Evolutionary conservation across 2,113 vertebrate species (phyloP).

Genomic region (Ivindomyrus marchei): DNA sequence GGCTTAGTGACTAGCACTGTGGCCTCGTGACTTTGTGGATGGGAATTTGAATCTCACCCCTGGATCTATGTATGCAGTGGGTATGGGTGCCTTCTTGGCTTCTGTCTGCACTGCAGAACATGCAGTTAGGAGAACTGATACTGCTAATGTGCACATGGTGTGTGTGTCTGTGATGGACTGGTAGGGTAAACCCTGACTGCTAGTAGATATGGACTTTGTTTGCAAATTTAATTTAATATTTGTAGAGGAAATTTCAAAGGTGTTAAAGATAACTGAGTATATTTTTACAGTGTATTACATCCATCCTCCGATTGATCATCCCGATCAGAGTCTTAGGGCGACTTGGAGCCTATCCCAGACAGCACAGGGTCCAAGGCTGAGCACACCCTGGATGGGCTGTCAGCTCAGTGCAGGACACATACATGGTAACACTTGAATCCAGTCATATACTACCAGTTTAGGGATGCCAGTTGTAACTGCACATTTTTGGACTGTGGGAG

Average conservation of each 20-base stretch:
- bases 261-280: neutral
- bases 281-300: neutral
- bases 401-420: neutral
- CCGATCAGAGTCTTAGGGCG: neutral
- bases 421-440: neutral
- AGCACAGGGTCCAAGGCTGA: neutral
- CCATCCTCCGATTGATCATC: neutral
- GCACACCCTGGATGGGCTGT: neutral
- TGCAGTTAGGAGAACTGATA: neutral
- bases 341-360: neutral
- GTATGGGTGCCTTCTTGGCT: neutral
- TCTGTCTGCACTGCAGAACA: neutral
- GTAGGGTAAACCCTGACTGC: neutral
- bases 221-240: neutral
- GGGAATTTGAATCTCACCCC: neutral
- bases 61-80: neutral
- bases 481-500: neutral
- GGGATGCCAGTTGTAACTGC: neutral
- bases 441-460: neutral
- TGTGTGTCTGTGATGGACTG: neutral
- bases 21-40: neutral
- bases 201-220: neutral
- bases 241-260: neutral
- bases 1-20: neutral
- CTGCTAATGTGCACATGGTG: neutral